Base-by-base conservation (phyloP, 2,797 vertebrate genomes). In the Hippocampus kuda region DNA sequence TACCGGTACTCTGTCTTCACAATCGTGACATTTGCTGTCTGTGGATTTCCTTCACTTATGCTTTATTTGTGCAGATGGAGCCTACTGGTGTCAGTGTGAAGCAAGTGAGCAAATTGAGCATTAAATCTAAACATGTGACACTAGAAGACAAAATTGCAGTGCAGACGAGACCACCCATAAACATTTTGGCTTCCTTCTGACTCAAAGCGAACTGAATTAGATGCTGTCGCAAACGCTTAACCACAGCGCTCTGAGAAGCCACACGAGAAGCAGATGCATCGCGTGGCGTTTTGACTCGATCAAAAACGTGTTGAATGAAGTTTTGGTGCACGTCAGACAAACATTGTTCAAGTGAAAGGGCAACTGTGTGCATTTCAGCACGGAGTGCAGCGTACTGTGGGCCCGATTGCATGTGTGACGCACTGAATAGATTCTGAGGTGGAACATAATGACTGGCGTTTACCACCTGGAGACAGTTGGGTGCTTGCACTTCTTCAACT, bases 111-210 rank as follows among this genome's bases (percentile, higher is more conserved):
- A 84, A 85, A 88, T 84, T 81, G 79, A 83, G 84, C 84, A 79
- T 81, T 75, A 80, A 83, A 84, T 83, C 79, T 78, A 87, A 87
- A 87, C 86, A 88, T 81, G 81, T 86, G 85, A 87, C 82, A 82
- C 86, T 77, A 87, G 78, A 77, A 73, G 77, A 83, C 74, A 82
- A 86, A 83, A 85, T 82, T 84, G 82, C 75, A 54, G 83, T 5
- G 72, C 67, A 70, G 75, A 80, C 76, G 71, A 79, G 86, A 87
- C 88, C 82, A 80, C 87, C 81, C 72, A 75, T 80, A 72, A 51
- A 75, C 69, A 48, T 20, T 72, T 77, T 57, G 79, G 84, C 63
- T 76, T 87, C 56, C 70, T 70, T 80, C 82, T 81, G 76, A 80
- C 77, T 76, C 69, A 79, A 76, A 74, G 75, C 81, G 83, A 71